A percentile compares a stretch with the other conserved stretches of the same genome.
Conservation (phyloP, 2,888 invertebrate species). For the Silvanus unidentatus region DNA sequence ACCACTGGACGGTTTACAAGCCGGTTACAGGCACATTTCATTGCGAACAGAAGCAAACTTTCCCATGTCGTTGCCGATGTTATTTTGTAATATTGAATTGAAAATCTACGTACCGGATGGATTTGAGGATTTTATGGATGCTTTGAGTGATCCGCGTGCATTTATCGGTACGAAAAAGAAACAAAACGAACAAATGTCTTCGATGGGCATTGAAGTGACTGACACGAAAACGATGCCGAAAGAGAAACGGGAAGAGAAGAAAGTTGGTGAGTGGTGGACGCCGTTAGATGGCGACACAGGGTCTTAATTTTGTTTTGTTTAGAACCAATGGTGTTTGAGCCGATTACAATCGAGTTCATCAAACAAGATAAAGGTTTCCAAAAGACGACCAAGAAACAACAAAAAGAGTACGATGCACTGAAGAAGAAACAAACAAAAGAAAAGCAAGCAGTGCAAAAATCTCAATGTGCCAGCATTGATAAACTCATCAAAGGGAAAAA, state of each 20-base stretch:
- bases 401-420: conserved; percentile 88
- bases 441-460: conserved; percentile 81
- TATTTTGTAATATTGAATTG: conserved; percentile 97
- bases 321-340: conserved; percentile 78
- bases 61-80: conserved; percentile 96
- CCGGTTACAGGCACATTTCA: conserved; percentile 96
- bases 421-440: conserved; percentile 93
- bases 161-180: conserved; percentile 85
- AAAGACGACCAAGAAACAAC: conserved; percentile 91
- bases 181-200: conserved; percentile 86
- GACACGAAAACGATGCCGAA: conserved; percentile 50
- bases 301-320: conserved; percentile 8
- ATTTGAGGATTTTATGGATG: conserved; percentile 97
- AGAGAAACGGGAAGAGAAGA: conserved; percentile 64
- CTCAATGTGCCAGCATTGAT: conserved; percentile 85
- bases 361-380: conserved; percentile 85
- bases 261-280: conserved; percentile 52
- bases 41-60: conserved; percentile 97
- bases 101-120: conserved; percentile 99
- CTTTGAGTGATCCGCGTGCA: conserved; percentile 89
- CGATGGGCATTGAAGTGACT: conserved; percentile 81
- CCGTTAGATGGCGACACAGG: not conserved
- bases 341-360: conserved; percentile 82
- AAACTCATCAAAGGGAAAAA: conserved; percentile 92
- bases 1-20: conserved; percentile 88